Percentiles rank a stretch among this genome's conserved stretches.
phyloP scores from a whole-genome alignment of 2,797 vertebrate genomes.

The Carduelis carduelis region DNA sequence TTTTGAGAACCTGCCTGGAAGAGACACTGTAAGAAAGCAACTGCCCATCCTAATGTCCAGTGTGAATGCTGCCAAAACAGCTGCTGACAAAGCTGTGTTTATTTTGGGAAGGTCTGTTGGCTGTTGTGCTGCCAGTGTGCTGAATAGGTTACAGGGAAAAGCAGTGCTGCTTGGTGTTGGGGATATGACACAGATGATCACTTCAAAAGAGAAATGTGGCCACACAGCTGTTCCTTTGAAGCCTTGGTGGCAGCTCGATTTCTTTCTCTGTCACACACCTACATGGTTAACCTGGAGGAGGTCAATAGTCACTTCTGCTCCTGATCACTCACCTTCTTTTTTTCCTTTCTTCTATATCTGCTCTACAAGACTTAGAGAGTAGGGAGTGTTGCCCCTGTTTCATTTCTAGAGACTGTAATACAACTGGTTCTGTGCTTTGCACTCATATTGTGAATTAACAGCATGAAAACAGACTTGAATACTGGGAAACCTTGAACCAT shows the following conservation, averaged over 20 bases:
- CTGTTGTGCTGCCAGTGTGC: not conserved
- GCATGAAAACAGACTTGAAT: not conserved
- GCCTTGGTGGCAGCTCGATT: not conserved
- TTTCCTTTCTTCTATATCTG: not conserved
- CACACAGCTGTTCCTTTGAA: not conserved
- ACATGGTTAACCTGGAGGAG: not conserved
- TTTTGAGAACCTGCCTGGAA: not conserved
- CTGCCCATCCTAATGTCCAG: not conserved
- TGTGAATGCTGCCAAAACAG: not conserved
- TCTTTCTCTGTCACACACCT: not conserved
- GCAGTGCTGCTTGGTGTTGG: not conserved
- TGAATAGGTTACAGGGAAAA: not conserved
- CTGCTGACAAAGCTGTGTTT: constrained; percentile 18
- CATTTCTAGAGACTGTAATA: not conserved
- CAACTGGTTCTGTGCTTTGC: not conserved
- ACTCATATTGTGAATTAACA: not conserved
- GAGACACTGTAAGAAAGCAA: not conserved
- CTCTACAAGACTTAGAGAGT: not conserved
- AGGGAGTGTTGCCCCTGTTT: not conserved
- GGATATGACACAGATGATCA: not conserved
- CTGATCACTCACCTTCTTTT: not conserved
- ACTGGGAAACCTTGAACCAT: not conserved
- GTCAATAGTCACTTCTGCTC: not conserved
- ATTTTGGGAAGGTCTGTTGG: constrained; percentile 16
- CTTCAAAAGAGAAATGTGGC: not conserved